Conservation (phyloP, 2,888 invertebrate species). For the Phorcus lineatus region DNA sequence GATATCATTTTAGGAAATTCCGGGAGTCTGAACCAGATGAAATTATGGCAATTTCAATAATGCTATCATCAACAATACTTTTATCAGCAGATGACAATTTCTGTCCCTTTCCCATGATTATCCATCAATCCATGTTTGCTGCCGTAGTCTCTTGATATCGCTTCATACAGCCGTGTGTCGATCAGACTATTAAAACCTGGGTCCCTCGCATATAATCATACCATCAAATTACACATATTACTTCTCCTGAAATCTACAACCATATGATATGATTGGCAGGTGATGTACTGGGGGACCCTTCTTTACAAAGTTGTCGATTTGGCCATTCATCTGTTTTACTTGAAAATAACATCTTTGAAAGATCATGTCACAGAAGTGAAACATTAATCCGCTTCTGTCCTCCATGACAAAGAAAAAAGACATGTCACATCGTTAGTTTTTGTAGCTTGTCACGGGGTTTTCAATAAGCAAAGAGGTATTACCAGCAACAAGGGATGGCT, state of each 20-base stretch:
- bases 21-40: too few relatives aligned
- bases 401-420: background rate
- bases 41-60: too few relatives aligned
- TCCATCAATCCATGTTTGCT: background rate
- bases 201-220: constrained; percentile 13
- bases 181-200: constrained; percentile 12
- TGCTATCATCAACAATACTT: too few relatives aligned
- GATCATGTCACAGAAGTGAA: constrained; percentile 9
- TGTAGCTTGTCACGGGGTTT: constrained; percentile 5
- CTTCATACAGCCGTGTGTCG: constrained; percentile 1
- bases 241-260: constrained; percentile 7
- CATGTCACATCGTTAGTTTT: constrained; percentile 20
- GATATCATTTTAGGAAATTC: too few relatives aligned
- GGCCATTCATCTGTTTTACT: background rate
- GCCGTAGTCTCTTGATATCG: background rate
- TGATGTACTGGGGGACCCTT: constrained; percentile 2
- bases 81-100: constrained; percentile 6
- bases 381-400: background rate
- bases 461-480: constrained; percentile 18
- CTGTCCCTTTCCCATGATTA: constrained; percentile 13
- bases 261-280: constrained; percentile 20
- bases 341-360: constrained; percentile 14
- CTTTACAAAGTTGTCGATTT: constrained; percentile 12
- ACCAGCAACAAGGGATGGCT: constrained; percentile 9
- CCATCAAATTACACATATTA: constrained; percentile 24